phyloP scores from a whole-genome alignment of 2,113 vertebrate species.

The Lophotis ruficrista region DNA sequence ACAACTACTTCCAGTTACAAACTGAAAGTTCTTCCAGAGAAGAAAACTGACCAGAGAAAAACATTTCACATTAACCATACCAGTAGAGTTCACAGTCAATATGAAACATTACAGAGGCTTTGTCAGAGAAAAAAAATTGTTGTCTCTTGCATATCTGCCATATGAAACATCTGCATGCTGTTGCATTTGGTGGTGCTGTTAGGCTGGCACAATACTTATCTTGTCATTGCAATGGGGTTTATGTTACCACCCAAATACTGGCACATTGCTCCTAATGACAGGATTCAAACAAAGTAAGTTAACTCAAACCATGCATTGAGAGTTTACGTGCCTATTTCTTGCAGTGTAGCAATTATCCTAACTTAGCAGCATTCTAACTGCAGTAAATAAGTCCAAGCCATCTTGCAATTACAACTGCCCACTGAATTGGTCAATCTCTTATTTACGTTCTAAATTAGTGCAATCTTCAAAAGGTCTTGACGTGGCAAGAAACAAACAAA shows the following conservation, averaged over 20 bases:
- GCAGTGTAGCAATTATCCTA: neutral
- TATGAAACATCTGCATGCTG: neutral
- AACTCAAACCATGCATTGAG: neutral
- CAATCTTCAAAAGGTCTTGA: neutral
- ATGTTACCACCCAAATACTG: neutral
- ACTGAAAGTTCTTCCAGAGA: slow-evolving; percentile 39
- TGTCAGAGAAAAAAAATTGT: neutral
- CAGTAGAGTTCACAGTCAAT: neutral
- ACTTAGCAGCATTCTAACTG: neutral
- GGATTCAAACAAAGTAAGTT: neutral
- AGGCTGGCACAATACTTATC: neutral
- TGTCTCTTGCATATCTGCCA: neutral
- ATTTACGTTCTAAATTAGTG: neutral
- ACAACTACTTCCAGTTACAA: slow-evolving; percentile 43
- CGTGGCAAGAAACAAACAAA: neutral
- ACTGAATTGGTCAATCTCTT: neutral
- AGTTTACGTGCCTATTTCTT: neutral
- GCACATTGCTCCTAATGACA: neutral
- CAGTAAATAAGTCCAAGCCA: neutral
- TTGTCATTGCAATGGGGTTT: neutral
- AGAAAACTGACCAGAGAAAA: slow-evolving; percentile 63
- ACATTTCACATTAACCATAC: slow-evolving; percentile 43
- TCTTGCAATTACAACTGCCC: neutral
- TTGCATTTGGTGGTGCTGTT: neutral
- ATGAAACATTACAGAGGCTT: neutral